Conservation (phyloP, 2,113 vertebrate genomes). For the Sebastes schlegelii region DNA sequence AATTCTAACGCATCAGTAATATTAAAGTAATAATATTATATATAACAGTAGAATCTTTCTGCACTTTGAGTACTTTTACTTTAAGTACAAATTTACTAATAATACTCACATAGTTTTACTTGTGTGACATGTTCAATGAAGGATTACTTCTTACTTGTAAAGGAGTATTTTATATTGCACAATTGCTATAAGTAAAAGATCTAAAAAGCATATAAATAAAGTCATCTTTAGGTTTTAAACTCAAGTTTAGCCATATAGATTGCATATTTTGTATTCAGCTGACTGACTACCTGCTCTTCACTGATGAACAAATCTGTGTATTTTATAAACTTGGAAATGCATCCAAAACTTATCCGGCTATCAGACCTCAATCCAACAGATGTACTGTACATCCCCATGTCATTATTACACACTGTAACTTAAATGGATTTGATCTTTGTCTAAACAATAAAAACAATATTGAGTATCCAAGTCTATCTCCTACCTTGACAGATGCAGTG, state of each 20-base stretch:
- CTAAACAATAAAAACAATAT: not conserved
- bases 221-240: not conserved
- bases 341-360: not conserved
- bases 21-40: not conserved
- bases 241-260: not conserved
- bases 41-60: not conserved
- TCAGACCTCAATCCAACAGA: not conserved
- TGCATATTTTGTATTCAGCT: not conserved
- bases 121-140: no score
- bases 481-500: slow-evolving; percentile 65
- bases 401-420: not conserved
- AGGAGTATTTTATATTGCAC: no score
- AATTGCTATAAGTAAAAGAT: no score
- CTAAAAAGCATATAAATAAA: not conserved
- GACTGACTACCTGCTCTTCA: not conserved
- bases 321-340: not conserved
- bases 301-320: not conserved
- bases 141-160: no score
- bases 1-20: no score
- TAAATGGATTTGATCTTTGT: not conserved
- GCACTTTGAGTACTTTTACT: not conserved
- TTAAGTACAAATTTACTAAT: not conserved
- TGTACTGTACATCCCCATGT: not conserved
- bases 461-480: slow-evolving; percentile 19
- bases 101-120: no score